Evolutionary conservation across 1,140 invertebrate genomes (phyloP), one percentile per base, ranked within the genome.

Genomic region (Musca domestica): DNA sequence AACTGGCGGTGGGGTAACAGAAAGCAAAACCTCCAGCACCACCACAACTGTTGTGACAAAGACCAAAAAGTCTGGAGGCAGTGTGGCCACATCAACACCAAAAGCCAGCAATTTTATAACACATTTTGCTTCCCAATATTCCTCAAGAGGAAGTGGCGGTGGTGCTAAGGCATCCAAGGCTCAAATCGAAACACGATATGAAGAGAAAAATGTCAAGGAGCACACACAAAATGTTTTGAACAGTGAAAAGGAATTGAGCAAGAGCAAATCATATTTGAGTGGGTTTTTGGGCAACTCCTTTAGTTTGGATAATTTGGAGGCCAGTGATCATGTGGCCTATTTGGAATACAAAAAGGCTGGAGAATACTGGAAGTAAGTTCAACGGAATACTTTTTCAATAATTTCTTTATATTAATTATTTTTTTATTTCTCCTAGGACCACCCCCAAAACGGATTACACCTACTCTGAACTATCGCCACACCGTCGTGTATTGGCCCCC

Each of bases 371-470:
- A 88, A 89, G 88, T 89, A 71, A 85, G 87, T 86, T 22, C 64
- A 27, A 22, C 56, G 20, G 19, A 48, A 22, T 66, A 46, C 7
- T 47, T 47, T 14, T 2, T 54, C 15, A 22, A 27, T 2, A 51
- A 49, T n/a, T n/a, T n/a, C n/a, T n/a, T n/a, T n/a, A n/a, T n/a
- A 54, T 58, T 46, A 46, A 67, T 61, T 12, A 12, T 47, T 41
- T 41, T 41, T 30, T 30, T 30, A 0, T 23, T 22, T 66, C 4
- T 66, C 61, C 17, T 54, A 90, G 88, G 76, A 89, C 89, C 76
- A 92, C 90, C 73, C 90, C 91, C 5, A 92, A 92, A 83, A 92
- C 91, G 70, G 91, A 92, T 82, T 93, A 91, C 80, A 92, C 91
- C 5, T 93, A 93, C 81, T 92, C 91, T 0, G 84, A 84, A 48